A percentile compares a stretch with the other conserved stretches of the same genome.
phyloP scores from a whole-genome alignment of 2,797 vertebrate genomes.

The Tinamus major region DNA sequence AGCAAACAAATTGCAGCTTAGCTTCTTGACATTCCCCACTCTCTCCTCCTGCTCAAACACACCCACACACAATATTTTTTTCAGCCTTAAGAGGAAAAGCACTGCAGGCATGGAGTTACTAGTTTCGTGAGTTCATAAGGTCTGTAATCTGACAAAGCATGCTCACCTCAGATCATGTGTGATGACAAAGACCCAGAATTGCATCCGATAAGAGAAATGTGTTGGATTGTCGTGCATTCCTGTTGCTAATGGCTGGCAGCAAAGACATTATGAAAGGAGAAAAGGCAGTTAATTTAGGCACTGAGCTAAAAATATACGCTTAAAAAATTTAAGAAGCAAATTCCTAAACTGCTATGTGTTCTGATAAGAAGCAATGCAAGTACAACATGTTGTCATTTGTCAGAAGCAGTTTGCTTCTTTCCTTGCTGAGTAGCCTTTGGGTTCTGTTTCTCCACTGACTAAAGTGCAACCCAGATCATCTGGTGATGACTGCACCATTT shows the following conservation, averaged over 20 bases:
- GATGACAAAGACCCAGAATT: neutral
- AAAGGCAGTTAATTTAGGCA: neutral
- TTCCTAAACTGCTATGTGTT: neutral
- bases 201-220: neutral
- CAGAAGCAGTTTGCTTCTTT: conserved; percentile 42
- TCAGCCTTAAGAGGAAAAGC: neutral
- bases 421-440: neutral
- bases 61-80: neutral
- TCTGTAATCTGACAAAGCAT: neutral
- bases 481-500: neutral
- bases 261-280: neutral
- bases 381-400: neutral
- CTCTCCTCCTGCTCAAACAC: neutral
- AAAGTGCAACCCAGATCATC: neutral
- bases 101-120: neutral
- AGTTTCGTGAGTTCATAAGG: neutral
- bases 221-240: neutral
- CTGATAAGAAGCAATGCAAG: conserved; percentile 3
- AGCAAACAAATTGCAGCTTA: neutral
- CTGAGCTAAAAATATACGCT: conserved; percentile 18
- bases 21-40: neutral
- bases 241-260: neutral
- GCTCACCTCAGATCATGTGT: neutral
- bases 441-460: conserved; percentile 1
- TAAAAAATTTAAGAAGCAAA: conserved; percentile 1